Evolutionary conservation across 2,888 invertebrate genomes (phyloP).

Genomic region (Pycnomerus fuliginosus): DNA sequence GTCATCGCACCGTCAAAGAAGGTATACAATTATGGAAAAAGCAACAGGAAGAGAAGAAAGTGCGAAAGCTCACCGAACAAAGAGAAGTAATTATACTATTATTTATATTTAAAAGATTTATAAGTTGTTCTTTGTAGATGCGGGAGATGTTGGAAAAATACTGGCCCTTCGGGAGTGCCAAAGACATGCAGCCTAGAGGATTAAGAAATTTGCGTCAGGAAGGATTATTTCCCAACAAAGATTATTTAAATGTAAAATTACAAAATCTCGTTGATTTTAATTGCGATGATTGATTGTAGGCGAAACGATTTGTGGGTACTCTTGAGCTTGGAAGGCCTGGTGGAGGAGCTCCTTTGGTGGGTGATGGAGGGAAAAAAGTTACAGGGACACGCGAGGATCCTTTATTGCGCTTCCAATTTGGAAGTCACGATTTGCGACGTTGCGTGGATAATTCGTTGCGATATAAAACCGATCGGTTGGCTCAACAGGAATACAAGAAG

Average conservation of each 20-base stretch:
- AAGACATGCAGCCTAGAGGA: constrained; percentile 51
- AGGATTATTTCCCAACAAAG: constrained; percentile 62
- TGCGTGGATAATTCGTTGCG: constrained; percentile 70
- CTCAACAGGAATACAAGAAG: constrained; percentile 60
- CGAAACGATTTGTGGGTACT: constrained; percentile 44
- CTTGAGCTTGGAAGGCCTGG: constrained; percentile 44
- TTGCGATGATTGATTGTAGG: constrained; percentile 30
- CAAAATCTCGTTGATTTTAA: background rate
- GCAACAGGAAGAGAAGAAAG: constrained; percentile 40
- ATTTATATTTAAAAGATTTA: background rate
- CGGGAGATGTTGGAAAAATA: constrained; percentile 70
- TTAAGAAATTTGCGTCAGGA: constrained; percentile 68
- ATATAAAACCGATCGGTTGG: constrained; percentile 61
- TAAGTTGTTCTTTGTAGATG: constrained; percentile 50
- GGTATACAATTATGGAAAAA: constrained; percentile 42
- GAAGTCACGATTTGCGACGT: constrained; percentile 61
- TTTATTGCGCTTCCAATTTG: constrained; percentile 59
- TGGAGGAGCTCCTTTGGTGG: constrained; percentile 50
- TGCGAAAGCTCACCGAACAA: constrained; percentile 44
- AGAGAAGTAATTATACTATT: constrained; percentile 37
- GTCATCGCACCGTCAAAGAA: constrained; percentile 34
- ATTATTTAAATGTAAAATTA: constrained; percentile 55
- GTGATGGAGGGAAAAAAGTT: constrained; percentile 46
- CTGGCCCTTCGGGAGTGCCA: constrained; percentile 71
- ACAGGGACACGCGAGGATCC: constrained; percentile 60